Conservation (phyloP, 2,888 invertebrate species). For the Spicauda simplicius region DNA sequence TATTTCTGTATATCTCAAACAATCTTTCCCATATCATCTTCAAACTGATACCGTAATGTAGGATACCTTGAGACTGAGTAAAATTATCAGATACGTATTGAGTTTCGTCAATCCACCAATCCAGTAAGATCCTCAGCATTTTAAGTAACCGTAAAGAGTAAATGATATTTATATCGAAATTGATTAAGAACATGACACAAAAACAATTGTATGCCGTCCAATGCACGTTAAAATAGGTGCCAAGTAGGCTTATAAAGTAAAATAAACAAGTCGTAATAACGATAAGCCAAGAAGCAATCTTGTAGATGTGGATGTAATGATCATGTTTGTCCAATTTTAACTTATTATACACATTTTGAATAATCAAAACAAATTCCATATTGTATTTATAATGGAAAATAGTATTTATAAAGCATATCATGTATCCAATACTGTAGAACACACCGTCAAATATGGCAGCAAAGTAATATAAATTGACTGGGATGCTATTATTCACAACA, state of each 20-base stretch:
- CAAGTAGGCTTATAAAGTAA: not conserved
- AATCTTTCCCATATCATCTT: not conserved
- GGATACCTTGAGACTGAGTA: not conserved
- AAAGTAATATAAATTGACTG: not conserved
- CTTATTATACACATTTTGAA: constrained; percentile 15
- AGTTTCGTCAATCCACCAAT: constrained; percentile 19
- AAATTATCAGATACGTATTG: constrained; percentile 1
- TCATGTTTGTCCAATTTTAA: constrained; percentile 3
- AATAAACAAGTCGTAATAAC: not conserved
- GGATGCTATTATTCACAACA: not conserved
- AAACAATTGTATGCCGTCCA: not conserved
- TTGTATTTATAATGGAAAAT: not conserved
- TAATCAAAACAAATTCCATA: constrained; percentile 8
- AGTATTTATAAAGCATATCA: not conserved
- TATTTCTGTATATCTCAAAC: constrained; percentile 8
- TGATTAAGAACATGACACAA: constrained; percentile 3
- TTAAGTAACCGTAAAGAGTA: constrained; percentile 11
- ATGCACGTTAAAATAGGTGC: not conserved
- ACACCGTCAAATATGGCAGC: constrained; percentile 1
- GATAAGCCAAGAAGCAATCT: not conserved
- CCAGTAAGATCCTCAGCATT: not conserved
- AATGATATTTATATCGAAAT: constrained; percentile 22
- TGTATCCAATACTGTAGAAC: not conserved
- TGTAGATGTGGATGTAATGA: not conserved
- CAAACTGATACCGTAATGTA: constrained; percentile 11